Evolutionary conservation across 2,797 vertebrate species (phyloP).

Genomic region (Remorina albescens): DNA sequence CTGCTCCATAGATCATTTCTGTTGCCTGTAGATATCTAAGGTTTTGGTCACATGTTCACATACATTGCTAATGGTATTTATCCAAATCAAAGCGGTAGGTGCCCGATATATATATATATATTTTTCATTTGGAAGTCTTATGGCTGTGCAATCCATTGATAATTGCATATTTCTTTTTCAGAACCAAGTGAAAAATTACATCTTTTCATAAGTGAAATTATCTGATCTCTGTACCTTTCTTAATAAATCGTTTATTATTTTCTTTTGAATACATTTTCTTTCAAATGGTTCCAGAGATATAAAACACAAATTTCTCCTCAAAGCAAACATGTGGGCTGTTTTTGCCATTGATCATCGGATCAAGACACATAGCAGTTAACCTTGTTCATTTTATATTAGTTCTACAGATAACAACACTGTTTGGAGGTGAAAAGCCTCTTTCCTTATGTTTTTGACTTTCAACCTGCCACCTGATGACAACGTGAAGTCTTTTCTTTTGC

Average conservation of each 20-base stretch:
- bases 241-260: background rate
- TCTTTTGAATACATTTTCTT: background rate
- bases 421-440: background rate
- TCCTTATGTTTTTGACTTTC: conserved; percentile 13
- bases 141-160: background rate
- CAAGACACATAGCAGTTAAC: background rate
- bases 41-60: background rate
- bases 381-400: background rate
- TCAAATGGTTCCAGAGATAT: background rate
- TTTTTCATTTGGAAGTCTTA: no score
- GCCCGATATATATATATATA: no score
- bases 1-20: background rate
- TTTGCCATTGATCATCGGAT: background rate
- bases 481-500: background rate
- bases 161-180: background rate
- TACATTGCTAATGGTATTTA: no score
- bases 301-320: background rate
- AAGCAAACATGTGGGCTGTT: background rate
- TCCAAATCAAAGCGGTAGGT: background rate
- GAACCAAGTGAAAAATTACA: background rate
- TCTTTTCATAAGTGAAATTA: conserved; percentile 9
- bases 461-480: conserved; percentile 2
- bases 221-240: background rate
- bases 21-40: background rate
- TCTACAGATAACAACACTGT: background rate